A percentile compares a stretch with the other conserved stretches of the same genome.
Conservation (phyloP, 1,140 invertebrate species). For the Drosophila aff. region DNA sequence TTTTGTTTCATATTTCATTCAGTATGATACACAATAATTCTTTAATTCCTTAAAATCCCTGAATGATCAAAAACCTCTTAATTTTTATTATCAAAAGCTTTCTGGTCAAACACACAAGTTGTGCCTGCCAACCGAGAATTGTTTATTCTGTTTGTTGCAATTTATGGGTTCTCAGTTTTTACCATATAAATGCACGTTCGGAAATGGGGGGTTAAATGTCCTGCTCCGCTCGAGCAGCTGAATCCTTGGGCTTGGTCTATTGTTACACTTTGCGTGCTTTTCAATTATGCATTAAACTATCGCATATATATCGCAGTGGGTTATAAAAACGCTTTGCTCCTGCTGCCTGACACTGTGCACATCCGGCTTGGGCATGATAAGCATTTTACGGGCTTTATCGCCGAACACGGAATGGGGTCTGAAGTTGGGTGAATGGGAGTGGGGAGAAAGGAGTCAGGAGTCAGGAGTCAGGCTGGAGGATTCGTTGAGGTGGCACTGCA, state of each 20-base stretch:
- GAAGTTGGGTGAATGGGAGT: slow-evolving; percentile 8
- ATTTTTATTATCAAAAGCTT: slow-evolving; percentile 14
- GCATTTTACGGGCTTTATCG: slow-evolving; percentile 79
- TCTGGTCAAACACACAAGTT: slow-evolving; percentile 13
- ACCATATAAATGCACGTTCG: slow-evolving; percentile 4
- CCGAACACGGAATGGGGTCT: slow-evolving; percentile 30
- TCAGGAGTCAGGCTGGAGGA: not conserved
- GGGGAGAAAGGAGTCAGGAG: not conserved
- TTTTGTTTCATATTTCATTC: not conserved
- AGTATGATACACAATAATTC: not conserved
- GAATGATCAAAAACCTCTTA: slow-evolving; percentile 5
- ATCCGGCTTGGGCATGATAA: slow-evolving; percentile 76
- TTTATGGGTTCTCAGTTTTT: slow-evolving; percentile 4
- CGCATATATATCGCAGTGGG: slow-evolving; percentile 38
- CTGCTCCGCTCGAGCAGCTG: slow-evolving; percentile 17
- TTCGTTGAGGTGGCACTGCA: slow-evolving; percentile 39
- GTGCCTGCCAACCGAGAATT: slow-evolving; percentile 9
- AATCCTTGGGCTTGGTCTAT: slow-evolving; percentile 39
- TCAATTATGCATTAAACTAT: slow-evolving; percentile 81
- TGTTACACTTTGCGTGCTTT: slow-evolving; percentile 77
- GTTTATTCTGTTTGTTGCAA: slow-evolving; percentile 16
- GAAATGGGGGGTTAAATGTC: slow-evolving; percentile 47
- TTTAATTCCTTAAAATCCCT: not conserved
- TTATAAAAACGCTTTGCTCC: slow-evolving; percentile 68
- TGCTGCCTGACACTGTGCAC: slow-evolving; percentile 76